phyloP scores from a whole-genome alignment of 2,888 invertebrate species.

The Stenodera caucasica region DNA sequence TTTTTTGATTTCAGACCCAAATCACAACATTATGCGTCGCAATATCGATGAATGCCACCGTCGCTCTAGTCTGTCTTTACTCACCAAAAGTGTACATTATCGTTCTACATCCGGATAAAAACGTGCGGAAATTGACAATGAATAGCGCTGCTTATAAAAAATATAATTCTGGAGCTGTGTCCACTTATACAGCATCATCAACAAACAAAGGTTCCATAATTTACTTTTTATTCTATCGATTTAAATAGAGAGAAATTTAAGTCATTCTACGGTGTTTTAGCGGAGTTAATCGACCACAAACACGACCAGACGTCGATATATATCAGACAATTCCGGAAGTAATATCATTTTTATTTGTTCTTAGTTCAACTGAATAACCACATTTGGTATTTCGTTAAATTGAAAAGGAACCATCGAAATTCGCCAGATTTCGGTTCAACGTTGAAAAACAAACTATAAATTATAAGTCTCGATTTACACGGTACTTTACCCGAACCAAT shows the following conservation, averaged over 20 bases:
- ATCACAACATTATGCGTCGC: constrained; percentile 71
- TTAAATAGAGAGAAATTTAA: neutral
- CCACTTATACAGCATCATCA: constrained; percentile 45
- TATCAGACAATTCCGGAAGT: neutral
- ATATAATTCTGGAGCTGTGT: constrained; percentile 44
- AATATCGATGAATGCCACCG: constrained; percentile 69
- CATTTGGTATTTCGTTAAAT: neutral
- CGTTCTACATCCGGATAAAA: constrained; percentile 72
- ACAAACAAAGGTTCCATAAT: constrained; percentile 36
- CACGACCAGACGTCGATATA: neutral
- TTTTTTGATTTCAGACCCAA: constrained; percentile 60
- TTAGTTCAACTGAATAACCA: neutral
- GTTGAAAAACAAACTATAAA: too few relatives aligned
- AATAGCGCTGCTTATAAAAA: constrained; percentile 50
- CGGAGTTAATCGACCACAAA: neutral
- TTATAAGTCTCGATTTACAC: too few relatives aligned
- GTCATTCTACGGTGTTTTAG: neutral
- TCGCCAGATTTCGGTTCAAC: too few relatives aligned
- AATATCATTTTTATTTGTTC: constrained; percentile 1
- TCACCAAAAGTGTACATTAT: constrained; percentile 74
- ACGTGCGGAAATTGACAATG: constrained; percentile 62
- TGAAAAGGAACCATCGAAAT: neutral
- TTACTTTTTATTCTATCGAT: neutral
- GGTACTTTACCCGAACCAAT: too few relatives aligned
- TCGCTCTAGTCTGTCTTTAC: constrained; percentile 69